Evolutionary conservation across 1,140 invertebrate genomes (phyloP).

Genomic region (Nasonia giraulti): DNA sequence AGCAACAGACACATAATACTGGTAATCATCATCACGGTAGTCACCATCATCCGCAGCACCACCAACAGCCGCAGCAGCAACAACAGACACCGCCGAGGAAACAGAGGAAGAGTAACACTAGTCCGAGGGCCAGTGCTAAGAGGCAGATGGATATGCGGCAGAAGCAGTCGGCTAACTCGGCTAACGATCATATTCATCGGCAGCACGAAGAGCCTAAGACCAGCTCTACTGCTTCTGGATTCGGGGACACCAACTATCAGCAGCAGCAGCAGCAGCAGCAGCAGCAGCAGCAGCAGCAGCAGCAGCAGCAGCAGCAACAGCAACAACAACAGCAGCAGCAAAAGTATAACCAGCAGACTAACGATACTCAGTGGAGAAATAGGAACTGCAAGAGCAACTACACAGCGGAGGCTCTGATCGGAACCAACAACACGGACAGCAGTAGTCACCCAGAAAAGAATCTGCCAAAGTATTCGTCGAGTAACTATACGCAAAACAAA

Average conservation of each 20-base stretch:
- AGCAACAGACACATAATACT: constrained; percentile 58
- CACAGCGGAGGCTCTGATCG: constrained; percentile 78
- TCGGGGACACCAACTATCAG: constrained; percentile 66
- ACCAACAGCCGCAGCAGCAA: constrained; percentile 55
- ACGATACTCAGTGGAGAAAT: constrained; percentile 68
- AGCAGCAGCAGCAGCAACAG: constrained; percentile 68
- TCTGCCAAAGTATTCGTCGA: constrained; percentile 63
- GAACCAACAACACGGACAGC: constrained; percentile 67
- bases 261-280: constrained; percentile 64
- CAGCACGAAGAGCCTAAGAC: constrained; percentile 69
- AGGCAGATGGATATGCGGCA: constrained; percentile 69
- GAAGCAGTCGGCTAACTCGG: constrained; percentile 60
- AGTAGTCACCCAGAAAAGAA: constrained; percentile 68
- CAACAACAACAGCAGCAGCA: constrained; percentile 58
- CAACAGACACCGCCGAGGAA: constrained; percentile 48
- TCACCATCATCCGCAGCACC: constrained; percentile 55
- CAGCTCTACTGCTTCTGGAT: constrained; percentile 54
- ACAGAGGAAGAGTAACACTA: constrained; percentile 66
- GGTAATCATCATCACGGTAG: constrained; percentile 55
- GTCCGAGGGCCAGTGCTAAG: constrained; percentile 65
- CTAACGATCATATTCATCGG: constrained; percentile 61
- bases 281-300: constrained; percentile 66
- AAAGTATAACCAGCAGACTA: constrained; percentile 67
- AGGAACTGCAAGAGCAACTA: constrained; percentile 76
- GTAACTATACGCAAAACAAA: constrained; percentile 70